Evolutionary conservation across 2,888 invertebrate genomes (phyloP).

Genomic region (Conops quadrifasciatus): DNA sequence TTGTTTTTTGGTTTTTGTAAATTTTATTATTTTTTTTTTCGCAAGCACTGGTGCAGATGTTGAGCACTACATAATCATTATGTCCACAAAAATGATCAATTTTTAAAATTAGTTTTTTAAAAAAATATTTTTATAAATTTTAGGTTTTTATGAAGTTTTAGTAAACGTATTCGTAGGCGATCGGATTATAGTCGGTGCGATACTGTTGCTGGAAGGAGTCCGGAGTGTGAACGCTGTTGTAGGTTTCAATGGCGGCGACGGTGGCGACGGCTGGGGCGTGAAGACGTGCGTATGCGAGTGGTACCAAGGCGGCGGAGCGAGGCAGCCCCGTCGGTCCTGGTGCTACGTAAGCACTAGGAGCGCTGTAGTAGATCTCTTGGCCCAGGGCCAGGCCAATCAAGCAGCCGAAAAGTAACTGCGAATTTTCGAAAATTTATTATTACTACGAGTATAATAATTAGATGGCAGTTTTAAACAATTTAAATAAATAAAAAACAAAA

Average conservation of each 20-base stretch:
- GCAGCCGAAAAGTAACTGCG: conserved; percentile 49
- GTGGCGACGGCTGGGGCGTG: conserved; percentile 40
- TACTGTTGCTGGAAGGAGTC: conserved; percentile 60
- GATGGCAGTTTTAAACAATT: not conserved
- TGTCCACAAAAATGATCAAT: conserved; percentile 1
- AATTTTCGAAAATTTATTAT: not conserved
- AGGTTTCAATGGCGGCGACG: conserved; percentile 51
- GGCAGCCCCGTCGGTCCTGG: conserved; percentile 28
- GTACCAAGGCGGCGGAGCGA: conserved; percentile 41
- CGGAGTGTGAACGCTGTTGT: conserved; percentile 58
- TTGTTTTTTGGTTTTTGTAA: too few relatives aligned
- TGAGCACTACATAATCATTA: conserved; percentile 22
- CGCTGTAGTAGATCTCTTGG: conserved; percentile 51
- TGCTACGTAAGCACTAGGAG: conserved; percentile 48
- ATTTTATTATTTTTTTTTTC: conserved; percentile 12
- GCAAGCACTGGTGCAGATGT: conserved; percentile 26
- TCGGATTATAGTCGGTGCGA: conserved; percentile 56
- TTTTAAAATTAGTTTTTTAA: not conserved
- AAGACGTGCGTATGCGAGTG: conserved; percentile 53
- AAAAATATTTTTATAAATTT: not conserved
- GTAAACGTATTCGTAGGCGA: conserved; percentile 55
- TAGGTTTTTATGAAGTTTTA: conserved; percentile 35
- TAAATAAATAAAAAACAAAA: not conserved
- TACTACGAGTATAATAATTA: not conserved
- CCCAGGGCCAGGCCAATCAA: conserved; percentile 49